Evolutionary conservation across 2,888 invertebrate species (phyloP).

Genomic region (Asteroscopus sphinx): DNA sequence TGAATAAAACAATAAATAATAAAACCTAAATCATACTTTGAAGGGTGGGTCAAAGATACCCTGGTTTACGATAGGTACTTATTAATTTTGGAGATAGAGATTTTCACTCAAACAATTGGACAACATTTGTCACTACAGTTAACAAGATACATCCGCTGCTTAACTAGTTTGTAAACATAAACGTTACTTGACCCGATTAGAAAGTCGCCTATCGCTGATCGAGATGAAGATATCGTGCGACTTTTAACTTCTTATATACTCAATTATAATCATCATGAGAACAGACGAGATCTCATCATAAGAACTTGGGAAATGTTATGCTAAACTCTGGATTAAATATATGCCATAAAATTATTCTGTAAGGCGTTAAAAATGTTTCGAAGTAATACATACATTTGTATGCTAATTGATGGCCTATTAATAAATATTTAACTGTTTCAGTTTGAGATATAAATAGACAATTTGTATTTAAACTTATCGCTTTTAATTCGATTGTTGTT

Average conservation of each 20-base stretch:
- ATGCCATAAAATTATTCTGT: conserved; percentile 20
- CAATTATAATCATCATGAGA: conserved; percentile 66
- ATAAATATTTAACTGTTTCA: conserved; percentile 15
- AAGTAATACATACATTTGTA: conserved; percentile 26
- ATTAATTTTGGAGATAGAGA: conserved; percentile 38
- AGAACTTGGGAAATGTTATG: conserved; percentile 47
- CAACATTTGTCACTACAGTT: conserved; percentile 69
- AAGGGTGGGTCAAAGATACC: too few relatives aligned
- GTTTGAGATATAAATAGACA: conserved; percentile 3
- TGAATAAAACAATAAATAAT: too few relatives aligned
- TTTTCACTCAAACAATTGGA: conserved; percentile 64
- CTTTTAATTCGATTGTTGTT: conserved; percentile 1
- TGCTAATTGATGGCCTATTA: conserved; percentile 29
- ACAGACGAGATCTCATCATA: conserved; percentile 51
- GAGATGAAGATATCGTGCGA: conserved; percentile 79
- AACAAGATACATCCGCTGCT: conserved; percentile 76
- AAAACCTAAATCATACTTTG: too few relatives aligned
- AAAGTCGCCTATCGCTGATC: conserved; percentile 81
- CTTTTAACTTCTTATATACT: conserved; percentile 69
- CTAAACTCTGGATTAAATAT: conserved; percentile 33
- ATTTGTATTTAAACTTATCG: conserved; percentile 16
- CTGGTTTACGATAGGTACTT: too few relatives aligned
- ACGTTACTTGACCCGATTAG: conserved; percentile 85
- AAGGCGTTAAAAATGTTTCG: conserved; percentile 25
- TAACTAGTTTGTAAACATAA: conserved; percentile 81